phyloP scores from a whole-genome alignment of 2,113 vertebrate genomes.

The Anolis sagrei region DNA sequence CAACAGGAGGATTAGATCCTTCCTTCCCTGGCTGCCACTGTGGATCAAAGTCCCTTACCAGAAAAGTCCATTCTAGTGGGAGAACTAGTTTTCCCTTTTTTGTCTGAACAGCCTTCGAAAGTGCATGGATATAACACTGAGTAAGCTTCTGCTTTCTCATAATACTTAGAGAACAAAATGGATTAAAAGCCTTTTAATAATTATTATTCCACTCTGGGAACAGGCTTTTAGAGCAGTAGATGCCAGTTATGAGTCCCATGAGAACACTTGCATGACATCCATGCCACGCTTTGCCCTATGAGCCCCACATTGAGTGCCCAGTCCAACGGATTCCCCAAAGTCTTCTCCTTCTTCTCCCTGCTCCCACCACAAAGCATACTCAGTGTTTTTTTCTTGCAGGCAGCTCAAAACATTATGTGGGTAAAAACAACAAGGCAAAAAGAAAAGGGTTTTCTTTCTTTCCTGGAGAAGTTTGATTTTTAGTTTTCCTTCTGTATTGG shows the following conservation, averaged over 20 bases:
- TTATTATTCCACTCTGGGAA: slow-evolving; percentile 32
- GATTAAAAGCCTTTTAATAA: slow-evolving; percentile 31
- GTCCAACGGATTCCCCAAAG: not conserved
- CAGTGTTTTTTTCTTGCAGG: not conserved
- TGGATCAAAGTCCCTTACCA: not conserved
- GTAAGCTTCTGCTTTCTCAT: slow-evolving; percentile 23
- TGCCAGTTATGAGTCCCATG: slow-evolving; percentile 8
- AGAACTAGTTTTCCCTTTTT: not conserved
- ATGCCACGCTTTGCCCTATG: not conserved
- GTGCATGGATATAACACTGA: not conserved
- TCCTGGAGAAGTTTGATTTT: not conserved
- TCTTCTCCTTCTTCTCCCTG: not conserved
- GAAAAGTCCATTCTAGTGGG: not conserved
- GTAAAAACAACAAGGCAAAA: not conserved
- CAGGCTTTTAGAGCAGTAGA: slow-evolving; percentile 19
- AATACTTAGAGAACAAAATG: slow-evolving; percentile 9
- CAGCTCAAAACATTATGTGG: not conserved
- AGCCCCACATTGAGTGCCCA: not conserved
- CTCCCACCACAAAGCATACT: not conserved
- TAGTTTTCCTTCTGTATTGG: not conserved
- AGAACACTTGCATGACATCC: not conserved
- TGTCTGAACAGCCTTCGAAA: not conserved
- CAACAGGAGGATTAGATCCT: no score
- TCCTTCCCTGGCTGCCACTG: not conserved
- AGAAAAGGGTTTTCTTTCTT: not conserved